These are phyloP conservation scores for Egretta garzetta DNA, from an alignment of 2,113 vertebrate species.

Conservation along the genomic window DNA sequence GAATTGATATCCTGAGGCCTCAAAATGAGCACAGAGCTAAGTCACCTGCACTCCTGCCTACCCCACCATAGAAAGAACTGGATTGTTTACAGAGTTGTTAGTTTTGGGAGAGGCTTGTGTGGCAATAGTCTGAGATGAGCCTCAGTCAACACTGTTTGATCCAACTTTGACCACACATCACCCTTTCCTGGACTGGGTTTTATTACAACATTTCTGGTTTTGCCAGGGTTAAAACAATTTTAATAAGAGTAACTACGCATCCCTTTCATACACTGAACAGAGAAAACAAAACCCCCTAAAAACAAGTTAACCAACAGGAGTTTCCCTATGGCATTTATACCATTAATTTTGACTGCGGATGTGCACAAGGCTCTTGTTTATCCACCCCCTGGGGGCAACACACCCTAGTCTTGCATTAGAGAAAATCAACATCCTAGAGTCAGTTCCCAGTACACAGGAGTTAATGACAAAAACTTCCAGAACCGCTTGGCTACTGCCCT, in stretches of 20 bases:
- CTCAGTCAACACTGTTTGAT: background rate
- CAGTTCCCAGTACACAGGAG: background rate
- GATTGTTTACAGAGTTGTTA: background rate
- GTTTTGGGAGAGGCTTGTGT: background rate
- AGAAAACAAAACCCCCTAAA: background rate
- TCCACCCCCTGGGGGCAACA: background rate
- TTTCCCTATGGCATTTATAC: accelerated
- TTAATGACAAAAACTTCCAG: background rate
- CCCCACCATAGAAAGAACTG: background rate
- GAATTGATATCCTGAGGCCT: background rate
- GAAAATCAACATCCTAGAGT: background rate
- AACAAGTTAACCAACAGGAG: background rate
- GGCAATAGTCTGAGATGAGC: background rate
- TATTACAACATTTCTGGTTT: slow-evolving; percentile 32
- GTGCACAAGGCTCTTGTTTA: background rate
- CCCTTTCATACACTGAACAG: background rate
- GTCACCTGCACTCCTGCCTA: background rate
- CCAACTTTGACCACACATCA: slow-evolving; percentile 12
- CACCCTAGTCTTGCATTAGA: background rate
- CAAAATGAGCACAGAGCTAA: background rate
- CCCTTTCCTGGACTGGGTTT: slow-evolving; percentile 12
- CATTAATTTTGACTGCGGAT: background rate
- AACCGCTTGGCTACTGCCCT: accelerated
- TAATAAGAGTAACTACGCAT: background rate
- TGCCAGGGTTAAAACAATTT: background rate